Conservation (phyloP, 2,888 invertebrate species). For the Drosophila neonasuta region DNA sequence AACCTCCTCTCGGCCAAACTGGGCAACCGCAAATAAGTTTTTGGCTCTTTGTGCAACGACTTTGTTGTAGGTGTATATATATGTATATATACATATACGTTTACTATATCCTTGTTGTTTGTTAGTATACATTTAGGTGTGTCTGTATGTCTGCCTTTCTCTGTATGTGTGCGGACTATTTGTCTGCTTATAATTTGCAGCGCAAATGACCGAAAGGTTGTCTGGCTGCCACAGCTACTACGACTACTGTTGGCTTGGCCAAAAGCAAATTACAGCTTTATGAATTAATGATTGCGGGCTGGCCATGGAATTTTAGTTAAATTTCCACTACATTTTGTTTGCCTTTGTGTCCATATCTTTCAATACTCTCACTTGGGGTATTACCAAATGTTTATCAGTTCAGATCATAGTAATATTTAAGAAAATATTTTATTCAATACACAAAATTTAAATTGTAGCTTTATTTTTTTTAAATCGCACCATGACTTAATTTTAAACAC, state of each 20-base stretch:
- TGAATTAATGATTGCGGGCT: constrained; percentile 66
- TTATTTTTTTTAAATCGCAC: too few species aligned
- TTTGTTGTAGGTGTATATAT: constrained; percentile 47
- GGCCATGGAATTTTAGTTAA: constrained; percentile 44
- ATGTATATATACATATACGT: constrained; percentile 1
- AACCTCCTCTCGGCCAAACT: constrained; percentile 44
- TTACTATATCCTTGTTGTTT: constrained; percentile 9
- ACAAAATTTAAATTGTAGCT: too few species aligned
- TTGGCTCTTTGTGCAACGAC: constrained; percentile 51
- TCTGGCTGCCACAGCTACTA: constrained; percentile 32
- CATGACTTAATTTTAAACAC: neutral
- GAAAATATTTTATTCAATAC: neutral
- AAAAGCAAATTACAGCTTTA: constrained; percentile 66
- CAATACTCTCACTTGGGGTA: constrained; percentile 8
- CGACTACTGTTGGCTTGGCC: constrained; percentile 36
- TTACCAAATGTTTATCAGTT: neutral
- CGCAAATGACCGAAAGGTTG: constrained; percentile 64
- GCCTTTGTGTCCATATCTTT: constrained; percentile 4
- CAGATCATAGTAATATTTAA: neutral
- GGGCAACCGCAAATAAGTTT: constrained; percentile 70
- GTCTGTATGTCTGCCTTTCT: constrained; percentile 1
- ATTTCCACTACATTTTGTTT: constrained; percentile 32
- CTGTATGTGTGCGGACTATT: constrained; percentile 35
- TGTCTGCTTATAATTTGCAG: constrained; percentile 64
- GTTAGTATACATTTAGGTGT: constrained; percentile 10